Evolutionary conservation across 1,140 invertebrate genomes (phyloP).

Genomic region (Akabosia matsudoensis): DNA sequence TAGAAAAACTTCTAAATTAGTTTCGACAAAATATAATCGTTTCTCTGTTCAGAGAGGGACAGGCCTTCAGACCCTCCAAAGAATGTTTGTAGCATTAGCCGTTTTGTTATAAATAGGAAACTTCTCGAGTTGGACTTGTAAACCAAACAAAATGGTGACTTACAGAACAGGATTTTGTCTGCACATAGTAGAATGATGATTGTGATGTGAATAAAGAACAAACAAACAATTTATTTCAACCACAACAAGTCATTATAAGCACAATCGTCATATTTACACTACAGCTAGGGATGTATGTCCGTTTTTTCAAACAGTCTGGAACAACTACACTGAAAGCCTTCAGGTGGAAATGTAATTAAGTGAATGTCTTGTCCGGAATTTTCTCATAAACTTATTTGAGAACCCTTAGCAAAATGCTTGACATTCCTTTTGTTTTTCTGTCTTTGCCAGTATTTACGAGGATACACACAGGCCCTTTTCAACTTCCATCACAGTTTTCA

Average conservation of each 20-base stretch:
- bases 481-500: too few relatives aligned
- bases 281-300: too few relatives aligned
- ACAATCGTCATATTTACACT: not conserved
- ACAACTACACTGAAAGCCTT: not conserved
- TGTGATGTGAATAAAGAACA: not conserved
- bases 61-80: too few relatives aligned
- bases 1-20: not conserved
- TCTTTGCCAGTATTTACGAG: not conserved
- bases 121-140: too few relatives aligned
- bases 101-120: too few relatives aligned
- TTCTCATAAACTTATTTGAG: slow-evolving; percentile 1
- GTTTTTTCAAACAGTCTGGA: not conserved
- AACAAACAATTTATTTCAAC: not conserved
- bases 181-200: not conserved
- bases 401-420: not conserved
- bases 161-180: not conserved
- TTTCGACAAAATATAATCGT: not conserved
- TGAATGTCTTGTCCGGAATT: slow-evolving; percentile 2
- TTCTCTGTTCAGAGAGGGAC: too few relatives aligned
- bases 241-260: not conserved
- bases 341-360: slow-evolving; percentile 22
- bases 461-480: not conserved
- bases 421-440: slow-evolving; percentile 11
- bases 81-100: too few relatives aligned
- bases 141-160: not conserved